phyloP scores from a whole-genome alignment of 2,888 invertebrate genomes.

The Poecilobothrus nobilitatus region DNA sequence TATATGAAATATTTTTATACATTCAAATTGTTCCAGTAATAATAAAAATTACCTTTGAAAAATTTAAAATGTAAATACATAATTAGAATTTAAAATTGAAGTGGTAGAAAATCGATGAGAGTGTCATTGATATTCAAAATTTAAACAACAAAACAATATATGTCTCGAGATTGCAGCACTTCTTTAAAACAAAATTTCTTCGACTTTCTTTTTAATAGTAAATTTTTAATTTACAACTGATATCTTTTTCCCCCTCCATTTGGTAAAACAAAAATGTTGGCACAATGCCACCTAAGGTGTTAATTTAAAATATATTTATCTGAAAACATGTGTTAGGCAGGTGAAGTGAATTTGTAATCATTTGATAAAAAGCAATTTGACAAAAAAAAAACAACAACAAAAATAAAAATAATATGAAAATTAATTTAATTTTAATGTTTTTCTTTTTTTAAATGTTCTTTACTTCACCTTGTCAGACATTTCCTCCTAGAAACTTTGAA shows the following conservation, averaged over 20 bases:
- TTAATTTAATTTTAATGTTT: not conserved
- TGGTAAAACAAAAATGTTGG: not conserved
- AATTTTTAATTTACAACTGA: no score
- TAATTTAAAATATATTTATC: constrained; percentile 7
- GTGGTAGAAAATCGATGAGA: no score
- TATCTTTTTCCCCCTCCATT: not conserved
- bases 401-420: not conserved
- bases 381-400: not conserved
- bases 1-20: no score
- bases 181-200: no score
- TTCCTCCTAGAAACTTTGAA: not conserved
- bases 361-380: not conserved
- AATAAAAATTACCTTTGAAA: no score
- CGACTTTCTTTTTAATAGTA: no score
- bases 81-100: no score
- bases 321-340: constrained; percentile 2
- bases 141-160: no score
- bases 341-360: constrained; percentile 7
- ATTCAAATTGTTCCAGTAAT: no score
- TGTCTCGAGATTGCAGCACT: no score
- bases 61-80: no score
- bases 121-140: no score
- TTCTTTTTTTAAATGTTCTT: not conserved
- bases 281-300: not conserved
- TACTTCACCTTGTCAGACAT: not conserved